Base-by-base conservation (phyloP, 2,888 invertebrate species). In the Aproaerema taeniolella region DNA sequence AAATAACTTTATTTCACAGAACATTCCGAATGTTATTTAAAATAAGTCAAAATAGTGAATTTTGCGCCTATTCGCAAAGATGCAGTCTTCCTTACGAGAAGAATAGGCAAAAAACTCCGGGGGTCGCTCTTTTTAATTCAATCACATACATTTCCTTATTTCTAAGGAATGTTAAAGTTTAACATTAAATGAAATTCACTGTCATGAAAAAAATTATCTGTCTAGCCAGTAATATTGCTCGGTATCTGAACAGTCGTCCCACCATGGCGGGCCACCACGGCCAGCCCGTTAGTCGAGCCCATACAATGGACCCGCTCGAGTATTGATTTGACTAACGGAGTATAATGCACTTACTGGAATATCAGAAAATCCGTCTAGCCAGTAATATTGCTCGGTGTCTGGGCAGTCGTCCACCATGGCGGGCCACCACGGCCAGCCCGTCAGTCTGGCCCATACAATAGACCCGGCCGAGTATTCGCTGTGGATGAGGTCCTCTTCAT, bases 201-300 rank as follows among this genome's bases (percentile, higher is more conserved):
- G n/a, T n/a, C n/a, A n/a, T n/a, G n/a, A n/a, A n/a, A n/a, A n/a
- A n/a, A n/a, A n/a, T n/a, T n/a, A 83, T 1, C 85, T 85, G 46
- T 88, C 85, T 0, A 89, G 67, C 89, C 89, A 89, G 57, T 88
- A 90, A 60, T 78, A 91, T 43, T 86, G 83, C 46, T 89, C 89
- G 0, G 75, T 73, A 46, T 91, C 90, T 0, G 91, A 91, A 52
- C 89, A 89, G 57, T 91, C 90, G 46, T 92, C 91, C n/a, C 0
- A 93, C 88, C 85, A 93, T 90, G 1, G 89, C 92, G 2, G 92
- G 92, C 92, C 92, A 92, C 91, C 91, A 91, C 1, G 92, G 91
- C 75, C 82, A 91, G 14, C 90, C 90, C 0, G 69, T 50, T 46
- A 90, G 49, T 25, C 79, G 87, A 0, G 89, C 92, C 90, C 91